Evolutionary conservation across 2,888 invertebrate genomes (phyloP), one percentile per base, ranked within the genome.

Genomic region (Pyrocoelia pectoralis): DNA sequence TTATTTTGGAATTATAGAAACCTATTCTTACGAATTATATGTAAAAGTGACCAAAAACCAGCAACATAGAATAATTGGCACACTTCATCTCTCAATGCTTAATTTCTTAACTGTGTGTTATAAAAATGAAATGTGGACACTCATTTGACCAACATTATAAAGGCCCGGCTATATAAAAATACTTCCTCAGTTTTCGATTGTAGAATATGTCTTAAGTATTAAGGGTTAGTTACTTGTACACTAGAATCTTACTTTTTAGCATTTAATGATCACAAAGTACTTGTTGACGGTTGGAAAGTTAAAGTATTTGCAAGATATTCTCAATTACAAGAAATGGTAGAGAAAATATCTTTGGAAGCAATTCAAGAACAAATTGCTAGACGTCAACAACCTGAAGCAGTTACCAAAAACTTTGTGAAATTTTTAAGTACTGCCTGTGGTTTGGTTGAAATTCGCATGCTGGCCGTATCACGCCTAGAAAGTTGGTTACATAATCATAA

Each of bases 401-500:
- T 95, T 49, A 94, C 94, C 0, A 89, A 95, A 60, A 96, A 95
- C 72, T 92, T 97, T 72, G 85, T 98, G 0, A 90, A 92, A 71
- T 86, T 97, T 61, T 83, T 98, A 28, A 90, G 94, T 0, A 89
- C 91, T 0, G 90, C 95, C 0, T 91, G 93, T 69, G 97, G 98
- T 0, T 88, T 96, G 61, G 88, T 89, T 0, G 96, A 97, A 82
- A 90, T 95, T 67, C 86, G 95, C 15, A 86, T 90, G 74, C 87
- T 92, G 55, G 90, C 92, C 0, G 90, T 92, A 1, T 88, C 91
- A 0, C 89, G 93, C 0, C 84, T 98, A 14, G 98, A 98, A 79
- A 88, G 92, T 72, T 98, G 97, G 97, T 84, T 98, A 61, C 96
- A 97, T 79, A 97, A 97, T 78, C 96, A 97, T 65, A 98, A 98